A percentile compares a stretch with the other conserved stretches of the same genome.
Evolutionary conservation across 2,888 invertebrate species (phyloP).

Genomic region (Holacanthella duospinosa): DNA sequence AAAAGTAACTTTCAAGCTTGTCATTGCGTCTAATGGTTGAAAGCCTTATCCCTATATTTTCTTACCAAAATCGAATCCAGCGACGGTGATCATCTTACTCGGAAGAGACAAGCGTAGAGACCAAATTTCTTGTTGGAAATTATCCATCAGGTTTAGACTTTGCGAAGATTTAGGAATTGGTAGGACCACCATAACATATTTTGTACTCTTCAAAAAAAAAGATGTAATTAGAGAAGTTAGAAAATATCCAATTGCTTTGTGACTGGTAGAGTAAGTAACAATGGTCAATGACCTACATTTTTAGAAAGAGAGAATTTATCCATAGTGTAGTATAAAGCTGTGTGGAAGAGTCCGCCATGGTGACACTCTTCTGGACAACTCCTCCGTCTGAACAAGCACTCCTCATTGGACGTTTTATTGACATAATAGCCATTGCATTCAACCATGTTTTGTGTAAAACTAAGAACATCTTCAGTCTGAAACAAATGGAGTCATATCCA

Average conservation of each 20-base stretch:
- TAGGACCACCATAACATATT: conserved; percentile 27
- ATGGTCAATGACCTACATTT: conserved; percentile 13
- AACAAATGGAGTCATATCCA: too few relatives aligned
- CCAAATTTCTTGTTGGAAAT: conserved; percentile 21
- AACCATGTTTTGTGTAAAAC: conserved; percentile 16
- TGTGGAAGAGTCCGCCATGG: conserved; percentile 15
- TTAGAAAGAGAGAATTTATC: conserved; percentile 15
- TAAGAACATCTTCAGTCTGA: conserved; percentile 18
- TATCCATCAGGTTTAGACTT: conserved; percentile 17
- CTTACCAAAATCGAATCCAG: conserved; percentile 35
- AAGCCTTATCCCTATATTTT: too few relatives aligned
- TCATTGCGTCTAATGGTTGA: too few relatives aligned
- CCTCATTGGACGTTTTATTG: conserved; percentile 12
- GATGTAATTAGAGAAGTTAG: not conserved
- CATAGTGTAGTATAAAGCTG: conserved; percentile 15
- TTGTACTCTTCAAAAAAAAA: conserved; percentile 15
- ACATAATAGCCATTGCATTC: conserved; percentile 21
- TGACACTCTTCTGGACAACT: conserved; percentile 17
- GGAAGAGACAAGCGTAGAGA: conserved; percentile 19
- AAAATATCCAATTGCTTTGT: too few relatives aligned
- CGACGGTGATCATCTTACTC: conserved; percentile 21
- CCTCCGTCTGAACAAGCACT: conserved; percentile 15
- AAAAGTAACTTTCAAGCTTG: too few relatives aligned
- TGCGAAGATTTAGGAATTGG: conserved; percentile 29
- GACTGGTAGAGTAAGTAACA: too few relatives aligned